Evolutionary conservation across 2,113 vertebrate genomes (phyloP), one percentile per base, ranked within the genome.

Genomic region (Pteruthius melanotis): DNA sequence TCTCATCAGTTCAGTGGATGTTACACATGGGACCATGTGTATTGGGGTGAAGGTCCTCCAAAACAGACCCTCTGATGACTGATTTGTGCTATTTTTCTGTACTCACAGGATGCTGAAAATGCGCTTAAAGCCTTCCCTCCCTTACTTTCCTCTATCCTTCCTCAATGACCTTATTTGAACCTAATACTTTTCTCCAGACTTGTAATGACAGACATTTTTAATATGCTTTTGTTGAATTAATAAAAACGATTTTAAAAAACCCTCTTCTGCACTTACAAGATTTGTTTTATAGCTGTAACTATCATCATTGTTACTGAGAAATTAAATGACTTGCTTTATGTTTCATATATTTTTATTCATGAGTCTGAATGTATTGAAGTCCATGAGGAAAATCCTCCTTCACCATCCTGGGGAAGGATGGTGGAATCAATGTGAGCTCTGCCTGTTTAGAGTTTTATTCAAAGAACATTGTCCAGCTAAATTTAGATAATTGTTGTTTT

Each of bases 171-270:
- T 79, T 64, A 85, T 35, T 79, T 0, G 0, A 95, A 89, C 42
- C n/a, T 76, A 68, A 30, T 53, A 21, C 47, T 91, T 82, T 79
- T 47, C 64, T 64, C 57, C 47, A 71, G 77, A 65, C 42, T 85
- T 76, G 45, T 40, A 68, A 85, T 61, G 87, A 71, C 54, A 89
- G 80, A 68, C 59, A 86, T 74, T 91, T 90, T 81, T 83, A 92
- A 92, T 94, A 77, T 35, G 61, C 16, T 91, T 44, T 69, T 93
- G 50, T 87, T 95, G 39, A 72, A 84, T 94, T 91, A 91, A 91
- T 89, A 97, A 81, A 71, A 85, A 90, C n/a, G 24, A 72, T 42
- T 14, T 1, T 1, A 59, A 72, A 68, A 90, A 42, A 0, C 5
- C 13, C 13, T 40, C 26, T 84, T 84, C 78, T 87, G 33, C 52